phyloP scores from a whole-genome alignment of 2,888 invertebrate species.

The Meloe dianella region DNA sequence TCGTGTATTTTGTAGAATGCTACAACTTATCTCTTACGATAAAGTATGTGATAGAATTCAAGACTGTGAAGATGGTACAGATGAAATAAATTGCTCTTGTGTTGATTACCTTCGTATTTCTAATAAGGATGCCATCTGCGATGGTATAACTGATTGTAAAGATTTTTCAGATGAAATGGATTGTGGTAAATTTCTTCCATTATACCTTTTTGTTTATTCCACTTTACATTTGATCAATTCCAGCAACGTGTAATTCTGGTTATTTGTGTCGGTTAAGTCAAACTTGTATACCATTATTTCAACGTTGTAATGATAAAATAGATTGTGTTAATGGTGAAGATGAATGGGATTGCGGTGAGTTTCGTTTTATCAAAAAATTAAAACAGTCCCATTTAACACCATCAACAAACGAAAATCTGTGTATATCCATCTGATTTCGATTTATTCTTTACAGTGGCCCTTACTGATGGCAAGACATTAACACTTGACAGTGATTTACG shows the following conservation, averaged over 20 bases:
- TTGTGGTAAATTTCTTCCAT: slow-evolving; percentile 66
- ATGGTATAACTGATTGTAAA: slow-evolving; percentile 75
- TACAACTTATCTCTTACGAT: slow-evolving; percentile 67
- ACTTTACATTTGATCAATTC: slow-evolving; percentile 37
- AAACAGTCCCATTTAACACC: neutral
- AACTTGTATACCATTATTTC: slow-evolving; percentile 66
- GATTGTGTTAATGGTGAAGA: slow-evolving; percentile 78
- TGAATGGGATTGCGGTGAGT: slow-evolving; percentile 79
- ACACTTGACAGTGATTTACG: slow-evolving; percentile 66
- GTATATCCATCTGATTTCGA: slow-evolving; percentile 11
- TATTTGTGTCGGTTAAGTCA: slow-evolving; percentile 71
- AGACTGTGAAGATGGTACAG: slow-evolving; percentile 84
- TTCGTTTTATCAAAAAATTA: neutral
- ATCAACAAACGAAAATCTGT: neutral
- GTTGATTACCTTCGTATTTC: slow-evolving; percentile 68
- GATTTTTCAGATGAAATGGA: slow-evolving; percentile 77
- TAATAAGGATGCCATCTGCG: slow-evolving; percentile 69
- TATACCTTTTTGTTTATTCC: slow-evolving; percentile 12
- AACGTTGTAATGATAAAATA: slow-evolving; percentile 69
- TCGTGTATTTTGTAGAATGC: slow-evolving; percentile 71
- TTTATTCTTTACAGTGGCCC: slow-evolving; percentile 64
- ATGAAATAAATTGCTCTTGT: slow-evolving; percentile 77
- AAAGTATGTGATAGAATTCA: slow-evolving; percentile 71
- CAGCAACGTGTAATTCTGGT: slow-evolving; percentile 65
- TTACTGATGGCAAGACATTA: slow-evolving; percentile 70